Evolutionary conservation across 1,140 invertebrate genomes (phyloP).

Genomic region (Aphis gossypii): DNA sequence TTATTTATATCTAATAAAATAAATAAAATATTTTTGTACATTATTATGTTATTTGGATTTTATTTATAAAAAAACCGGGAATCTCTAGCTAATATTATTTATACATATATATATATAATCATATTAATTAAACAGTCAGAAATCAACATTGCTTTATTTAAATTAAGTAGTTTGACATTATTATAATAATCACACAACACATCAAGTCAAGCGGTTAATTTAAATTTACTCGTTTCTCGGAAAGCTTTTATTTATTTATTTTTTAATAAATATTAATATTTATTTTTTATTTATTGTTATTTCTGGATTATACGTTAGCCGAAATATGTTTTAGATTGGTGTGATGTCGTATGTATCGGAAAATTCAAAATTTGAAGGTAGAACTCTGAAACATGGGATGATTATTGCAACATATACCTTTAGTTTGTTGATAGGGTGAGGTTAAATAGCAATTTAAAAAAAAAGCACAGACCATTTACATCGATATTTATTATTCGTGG

Average conservation of each 20-base stretch:
- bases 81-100: not conserved
- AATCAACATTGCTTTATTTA: not conserved
- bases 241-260: too few species aligned
- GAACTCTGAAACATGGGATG: slow-evolving; percentile 29
- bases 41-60: not conserved
- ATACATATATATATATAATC: too few species aligned
- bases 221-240: not conserved
- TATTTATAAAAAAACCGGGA: not conserved
- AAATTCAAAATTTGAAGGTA: slow-evolving; percentile 11
- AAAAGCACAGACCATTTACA: not conserved
- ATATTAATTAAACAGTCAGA: not conserved
- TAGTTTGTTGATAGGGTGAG: not conserved
- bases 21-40: not conserved
- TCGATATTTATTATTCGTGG: slow-evolving; percentile 11
- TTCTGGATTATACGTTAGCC: not conserved
- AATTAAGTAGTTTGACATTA: not conserved
- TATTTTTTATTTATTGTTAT: not conserved
- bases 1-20: not conserved
- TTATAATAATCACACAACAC: not conserved
- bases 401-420: slow-evolving; percentile 36
- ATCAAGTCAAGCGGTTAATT: not conserved
- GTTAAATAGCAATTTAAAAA: slow-evolving; percentile 8
- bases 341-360: slow-evolving; percentile 22
- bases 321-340: slow-evolving; percentile 20
- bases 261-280: too few species aligned